Percentiles rank a stretch among this genome's conserved stretches.
These are phyloP conservation scores for Melanargia galathea DNA, from an alignment of 2,888 invertebrate genomes.

Conservation along the genomic window DNA sequence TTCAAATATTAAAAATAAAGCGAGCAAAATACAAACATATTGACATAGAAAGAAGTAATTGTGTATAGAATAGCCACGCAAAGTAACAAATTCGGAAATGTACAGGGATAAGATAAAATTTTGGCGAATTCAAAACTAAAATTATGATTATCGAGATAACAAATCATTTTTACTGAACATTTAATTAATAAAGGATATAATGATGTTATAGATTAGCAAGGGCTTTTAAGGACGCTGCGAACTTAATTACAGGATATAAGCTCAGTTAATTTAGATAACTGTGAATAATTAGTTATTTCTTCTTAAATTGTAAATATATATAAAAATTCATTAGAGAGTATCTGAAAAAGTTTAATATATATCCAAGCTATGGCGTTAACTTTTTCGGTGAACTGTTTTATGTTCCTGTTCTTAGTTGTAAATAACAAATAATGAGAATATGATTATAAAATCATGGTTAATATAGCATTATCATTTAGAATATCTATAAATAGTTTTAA, in stretches of 20 bases:
- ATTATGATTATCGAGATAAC: conserved; percentile 25
- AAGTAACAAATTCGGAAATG: conserved; percentile 79
- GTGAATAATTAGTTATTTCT: conserved; percentile 70
- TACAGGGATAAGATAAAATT: conserved; percentile 76
- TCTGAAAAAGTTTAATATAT: conserved; percentile 77
- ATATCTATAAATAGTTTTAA: conserved; percentile 54
- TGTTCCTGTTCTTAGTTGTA: conserved; percentile 80
- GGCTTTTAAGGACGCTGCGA: conserved; percentile 73
- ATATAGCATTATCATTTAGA: conserved; percentile 34
- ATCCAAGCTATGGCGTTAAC: conserved; percentile 58
- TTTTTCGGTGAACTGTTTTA: conserved; percentile 77
- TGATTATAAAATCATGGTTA: conserved; percentile 26
- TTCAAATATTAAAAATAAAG: conserved; percentile 38
- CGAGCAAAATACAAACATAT: conserved; percentile 14
- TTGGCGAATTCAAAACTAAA: conserved; percentile 50
- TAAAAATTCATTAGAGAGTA: conserved; percentile 61
- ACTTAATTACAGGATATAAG: conserved; percentile 61
- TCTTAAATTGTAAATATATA: conserved; percentile 74
- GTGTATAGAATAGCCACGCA: conserved; percentile 43
- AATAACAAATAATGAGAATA: conserved; percentile 59
- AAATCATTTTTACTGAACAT: conserved; percentile 49
- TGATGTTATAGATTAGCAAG: conserved; percentile 50
- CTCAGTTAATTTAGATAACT: conserved; percentile 66
- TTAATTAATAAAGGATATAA: conserved; percentile 45
- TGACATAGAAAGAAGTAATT: conserved; percentile 42